phyloP scores from a whole-genome alignment of 2,113 vertebrate species.

The Pygoscelis adeliae region DNA sequence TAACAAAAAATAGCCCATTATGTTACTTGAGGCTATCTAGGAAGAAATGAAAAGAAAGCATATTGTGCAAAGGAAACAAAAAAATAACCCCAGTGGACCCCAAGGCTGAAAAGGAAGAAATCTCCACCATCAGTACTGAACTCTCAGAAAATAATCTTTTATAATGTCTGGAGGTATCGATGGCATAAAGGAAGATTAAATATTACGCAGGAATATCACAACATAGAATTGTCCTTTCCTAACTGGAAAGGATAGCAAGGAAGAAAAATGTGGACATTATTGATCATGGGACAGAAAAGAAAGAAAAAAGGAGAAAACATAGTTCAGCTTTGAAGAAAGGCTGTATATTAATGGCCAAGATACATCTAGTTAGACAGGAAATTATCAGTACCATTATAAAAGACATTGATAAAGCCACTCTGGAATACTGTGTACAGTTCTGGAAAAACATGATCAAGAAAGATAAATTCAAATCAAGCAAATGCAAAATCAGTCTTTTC shows the following conservation, averaged over 20 bases:
- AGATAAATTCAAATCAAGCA: neutral
- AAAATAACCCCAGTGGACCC: neutral
- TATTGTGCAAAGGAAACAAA: neutral
- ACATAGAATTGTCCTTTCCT: neutral
- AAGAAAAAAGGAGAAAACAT: neutral
- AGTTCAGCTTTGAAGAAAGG: neutral
- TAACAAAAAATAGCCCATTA: neutral
- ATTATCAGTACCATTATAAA: neutral
- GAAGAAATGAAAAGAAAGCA: neutral
- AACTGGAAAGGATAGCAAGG: neutral
- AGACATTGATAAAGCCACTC: neutral
- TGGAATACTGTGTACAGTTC: neutral
- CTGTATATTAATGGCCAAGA: neutral
- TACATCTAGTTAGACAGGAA: neutral
- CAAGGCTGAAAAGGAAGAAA: neutral
- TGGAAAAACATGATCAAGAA: neutral
- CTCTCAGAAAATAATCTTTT: neutral
- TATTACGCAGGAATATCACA: neutral
- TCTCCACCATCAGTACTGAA: neutral
- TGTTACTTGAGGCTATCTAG: neutral
- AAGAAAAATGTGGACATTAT: neutral
- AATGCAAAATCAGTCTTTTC: neutral
- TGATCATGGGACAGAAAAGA: neutral
- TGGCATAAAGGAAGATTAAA: neutral
- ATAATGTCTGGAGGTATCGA: fast-evolving